phyloP scores from a whole-genome alignment of 2,888 invertebrate genomes.

The Lycia hirtaria region DNA sequence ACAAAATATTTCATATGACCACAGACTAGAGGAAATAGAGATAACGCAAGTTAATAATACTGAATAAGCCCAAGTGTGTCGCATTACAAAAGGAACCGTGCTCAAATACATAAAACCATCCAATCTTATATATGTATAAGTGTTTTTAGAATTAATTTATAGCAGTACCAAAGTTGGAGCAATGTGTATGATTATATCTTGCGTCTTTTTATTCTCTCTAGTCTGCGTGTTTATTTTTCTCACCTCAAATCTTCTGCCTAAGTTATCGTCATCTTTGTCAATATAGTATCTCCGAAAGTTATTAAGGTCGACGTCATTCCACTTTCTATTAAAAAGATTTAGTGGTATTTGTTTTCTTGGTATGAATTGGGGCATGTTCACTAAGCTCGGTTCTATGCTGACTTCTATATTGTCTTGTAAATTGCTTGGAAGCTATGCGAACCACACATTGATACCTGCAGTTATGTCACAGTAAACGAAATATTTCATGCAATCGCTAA shows the following conservation, averaged over 20 bases:
- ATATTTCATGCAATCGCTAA: neutral
- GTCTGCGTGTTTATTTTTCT: slow-evolving; percentile 2
- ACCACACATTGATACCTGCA: slow-evolving; percentile 4
- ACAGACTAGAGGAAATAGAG: slow-evolving; percentile 7
- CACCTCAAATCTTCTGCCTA: slow-evolving; percentile 4
- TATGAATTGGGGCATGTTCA: slow-evolving; percentile 4
- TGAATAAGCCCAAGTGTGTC: neutral
- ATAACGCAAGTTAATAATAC: neutral
- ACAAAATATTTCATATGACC: neutral
- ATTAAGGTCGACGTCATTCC: neutral
- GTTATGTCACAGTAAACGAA: slow-evolving; percentile 10
- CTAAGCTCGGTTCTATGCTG: too few relatives aligned
- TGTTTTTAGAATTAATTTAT: neutral
- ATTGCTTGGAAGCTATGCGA: neutral
- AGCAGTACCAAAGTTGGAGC: slow-evolving; percentile 5
- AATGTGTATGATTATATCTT: neutral
- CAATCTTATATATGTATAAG: neutral
- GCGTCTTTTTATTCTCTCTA: slow-evolving; percentile 1
- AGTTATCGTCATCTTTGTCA: neutral
- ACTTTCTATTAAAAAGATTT: slow-evolving; percentile 2
- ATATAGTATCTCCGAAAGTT: neutral
- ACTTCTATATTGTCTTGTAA: neutral
- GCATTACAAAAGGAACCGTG: neutral
- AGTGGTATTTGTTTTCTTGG: slow-evolving; percentile 2
- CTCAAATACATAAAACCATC: neutral